Percentiles rank a stretch among this genome's conserved stretches.
phyloP scores from a whole-genome alignment of 2,888 invertebrate genomes.

The Leptarthrus brevirostris region DNA sequence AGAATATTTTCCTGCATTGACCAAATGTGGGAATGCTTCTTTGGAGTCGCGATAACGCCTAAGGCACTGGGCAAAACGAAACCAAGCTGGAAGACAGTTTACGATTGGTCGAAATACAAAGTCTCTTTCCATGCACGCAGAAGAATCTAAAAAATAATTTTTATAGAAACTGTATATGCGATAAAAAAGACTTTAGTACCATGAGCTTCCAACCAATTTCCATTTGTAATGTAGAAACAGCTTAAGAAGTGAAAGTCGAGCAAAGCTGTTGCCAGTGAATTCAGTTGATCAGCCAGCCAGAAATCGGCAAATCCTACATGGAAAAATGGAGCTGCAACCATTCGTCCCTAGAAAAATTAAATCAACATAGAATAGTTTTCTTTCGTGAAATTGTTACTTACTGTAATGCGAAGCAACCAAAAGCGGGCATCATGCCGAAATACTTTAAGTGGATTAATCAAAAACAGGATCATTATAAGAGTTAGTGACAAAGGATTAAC shows the following conservation, averaged over 20 bases:
- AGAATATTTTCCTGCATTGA: constrained; percentile 98
- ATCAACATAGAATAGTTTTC: neutral
- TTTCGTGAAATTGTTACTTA: constrained; percentile 67
- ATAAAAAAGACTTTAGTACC: constrained; percentile 64
- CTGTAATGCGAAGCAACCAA: constrained; percentile 91
- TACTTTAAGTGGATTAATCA: constrained; percentile 92
- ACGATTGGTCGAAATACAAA: constrained; percentile 85
- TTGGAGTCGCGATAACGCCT: constrained; percentile 94
- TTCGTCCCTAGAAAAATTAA: constrained; percentile 75
- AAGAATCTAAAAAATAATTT: constrained; percentile 67
- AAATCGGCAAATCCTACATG: constrained; percentile 97
- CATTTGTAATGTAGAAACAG: constrained; percentile 89
- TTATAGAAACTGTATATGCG: constrained; percentile 24
- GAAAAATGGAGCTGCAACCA: constrained; percentile 90
- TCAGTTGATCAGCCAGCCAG: constrained; percentile 98
- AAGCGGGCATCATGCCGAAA: constrained; percentile 93
- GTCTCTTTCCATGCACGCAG: constrained; percentile 77
- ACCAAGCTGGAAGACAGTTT: constrained; percentile 95
- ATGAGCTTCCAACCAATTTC: constrained; percentile 76
- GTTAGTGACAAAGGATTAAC: constrained; percentile 89
- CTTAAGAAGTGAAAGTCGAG: constrained; percentile 94
- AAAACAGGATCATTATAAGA: constrained; percentile 83
- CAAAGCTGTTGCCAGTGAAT: constrained; percentile 89
- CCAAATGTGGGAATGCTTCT: constrained; percentile 94
- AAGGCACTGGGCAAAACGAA: constrained; percentile 96